Conservation (phyloP, 2,113 vertebrate species). For the Vimba vimba region DNA sequence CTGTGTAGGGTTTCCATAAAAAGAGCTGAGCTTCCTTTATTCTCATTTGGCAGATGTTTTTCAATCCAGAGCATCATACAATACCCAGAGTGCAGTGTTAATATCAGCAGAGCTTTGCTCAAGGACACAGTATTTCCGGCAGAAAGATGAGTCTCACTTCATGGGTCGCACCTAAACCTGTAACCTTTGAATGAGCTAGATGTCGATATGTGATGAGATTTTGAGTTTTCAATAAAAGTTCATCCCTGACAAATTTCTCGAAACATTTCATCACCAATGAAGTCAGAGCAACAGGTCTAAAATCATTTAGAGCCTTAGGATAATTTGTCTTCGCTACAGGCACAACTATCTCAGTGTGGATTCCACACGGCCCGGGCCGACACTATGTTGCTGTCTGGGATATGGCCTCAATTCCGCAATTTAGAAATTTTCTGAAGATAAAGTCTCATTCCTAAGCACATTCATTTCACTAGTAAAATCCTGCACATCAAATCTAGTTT, state of each 20-base stretch:
- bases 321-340: too few species aligned
- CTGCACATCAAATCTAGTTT: neutral
- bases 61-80: neutral
- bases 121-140: neutral
- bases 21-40: constrained; percentile 18
- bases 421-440: too few species aligned
- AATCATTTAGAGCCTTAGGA: too few species aligned
- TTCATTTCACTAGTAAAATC: neutral
- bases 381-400: too few species aligned
- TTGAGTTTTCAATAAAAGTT: too few species aligned
- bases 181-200: neutral
- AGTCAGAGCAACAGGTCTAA: too few species aligned
- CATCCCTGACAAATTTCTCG: too few species aligned
- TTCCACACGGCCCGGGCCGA: too few species aligned
- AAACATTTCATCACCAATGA: too few species aligned
- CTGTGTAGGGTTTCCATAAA: constrained; percentile 6
- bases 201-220: neutral
- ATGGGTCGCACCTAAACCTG: neutral
- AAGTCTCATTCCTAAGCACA: neutral
- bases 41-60: constrained; percentile 19
- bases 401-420: too few species aligned
- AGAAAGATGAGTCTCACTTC: neutral
- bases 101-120: neutral
- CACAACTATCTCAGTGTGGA: too few species aligned
- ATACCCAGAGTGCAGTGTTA: neutral